Base-by-base conservation (phyloP, 2,797 vertebrate species). In the Salarias fasciatus region DNA sequence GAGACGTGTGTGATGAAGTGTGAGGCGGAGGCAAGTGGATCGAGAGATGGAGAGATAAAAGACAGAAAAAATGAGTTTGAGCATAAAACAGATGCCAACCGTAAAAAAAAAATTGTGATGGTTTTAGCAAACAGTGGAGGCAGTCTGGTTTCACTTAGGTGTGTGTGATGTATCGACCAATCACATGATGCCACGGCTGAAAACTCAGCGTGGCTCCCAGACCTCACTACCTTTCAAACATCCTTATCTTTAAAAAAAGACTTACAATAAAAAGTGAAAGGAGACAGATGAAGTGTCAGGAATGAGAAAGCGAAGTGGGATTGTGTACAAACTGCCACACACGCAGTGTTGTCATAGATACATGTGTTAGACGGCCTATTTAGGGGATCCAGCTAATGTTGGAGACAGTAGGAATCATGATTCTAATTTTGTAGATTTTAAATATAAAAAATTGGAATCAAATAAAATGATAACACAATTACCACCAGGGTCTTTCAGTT, bases 71-170 rank as follows among this genome's bases (percentile, higher is more conserved):
- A 11, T 4, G 11, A 63, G 14, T 4, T 38, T 6, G n/a, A 53
- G 41, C 40, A 52, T 52, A 28, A 65, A 31, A 78, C 59, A 72
- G 46, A 82, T 67, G 64, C 57, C 65, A 77, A 65, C 48, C 70
- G 45, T 30, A 10, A 37, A 33, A 53, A 10, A 37, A 33, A 53
- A 9, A 54, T 49, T 42, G 53, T 54, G 80, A 83, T 44, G 59
- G 85, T 71, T 79, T 78, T 56, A 63, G 54, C 58, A 36, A 69
- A 69, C 49, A 44, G 33, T 71, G 51, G 0, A 12, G 51, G 18
- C 14, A 44, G 66, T 67, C 79, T 83, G 82, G 79, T 74, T 64
- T 77, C 57, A 75, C 61, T 84, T 71, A 49, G 35, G 63, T 48
- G 38, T 41, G 50, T 31, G 11, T 55, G 49, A 72, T 49, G 62